Percentiles rank a stretch among this genome's conserved stretches.
Conservation (phyloP, 2,113 vertebrate species). For the Prolemur simus region DNA sequence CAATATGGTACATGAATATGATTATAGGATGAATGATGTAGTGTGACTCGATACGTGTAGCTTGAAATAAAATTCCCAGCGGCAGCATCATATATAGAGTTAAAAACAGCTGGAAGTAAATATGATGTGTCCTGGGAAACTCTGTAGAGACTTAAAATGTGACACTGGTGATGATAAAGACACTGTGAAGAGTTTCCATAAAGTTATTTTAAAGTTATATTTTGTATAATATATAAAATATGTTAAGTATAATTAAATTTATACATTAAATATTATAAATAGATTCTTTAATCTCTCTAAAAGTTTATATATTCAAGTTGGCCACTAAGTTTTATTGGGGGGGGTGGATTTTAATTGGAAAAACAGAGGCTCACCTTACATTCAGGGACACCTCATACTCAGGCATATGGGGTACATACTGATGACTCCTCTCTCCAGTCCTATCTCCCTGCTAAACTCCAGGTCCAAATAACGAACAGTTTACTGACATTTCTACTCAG, state of each 20-base stretch:
- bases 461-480: not conserved
- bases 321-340: not conserved
- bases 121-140: not conserved
- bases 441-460: slow-evolving; percentile 4
- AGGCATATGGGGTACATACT: not conserved
- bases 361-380: not conserved
- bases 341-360: slow-evolving; percentile 9
- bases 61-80: slow-evolving; percentile 21
- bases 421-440: not conserved
- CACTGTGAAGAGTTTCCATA: not conserved
- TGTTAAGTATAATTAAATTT: slow-evolving; percentile 9
- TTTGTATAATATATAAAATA: not conserved
- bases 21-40: slow-evolving; percentile 15
- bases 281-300: slow-evolving; percentile 8
- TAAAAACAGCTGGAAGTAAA: slow-evolving; percentile 1
- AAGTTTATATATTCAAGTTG: slow-evolving; percentile 18
- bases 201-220: not conserved
- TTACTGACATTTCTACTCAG: slow-evolving; percentile 11
- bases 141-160: slow-evolving; percentile 24
- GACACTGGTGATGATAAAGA: not conserved
- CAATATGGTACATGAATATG: not conserved
- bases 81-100: not conserved
- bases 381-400: not conserved
- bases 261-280: not conserved
- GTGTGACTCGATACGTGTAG: not conserved